A percentile compares a stretch with the other conserved stretches of the same genome.
Evolutionary conservation across 2,113 vertebrate species (phyloP).

Genomic region (Dipodomys ordii): DNA sequence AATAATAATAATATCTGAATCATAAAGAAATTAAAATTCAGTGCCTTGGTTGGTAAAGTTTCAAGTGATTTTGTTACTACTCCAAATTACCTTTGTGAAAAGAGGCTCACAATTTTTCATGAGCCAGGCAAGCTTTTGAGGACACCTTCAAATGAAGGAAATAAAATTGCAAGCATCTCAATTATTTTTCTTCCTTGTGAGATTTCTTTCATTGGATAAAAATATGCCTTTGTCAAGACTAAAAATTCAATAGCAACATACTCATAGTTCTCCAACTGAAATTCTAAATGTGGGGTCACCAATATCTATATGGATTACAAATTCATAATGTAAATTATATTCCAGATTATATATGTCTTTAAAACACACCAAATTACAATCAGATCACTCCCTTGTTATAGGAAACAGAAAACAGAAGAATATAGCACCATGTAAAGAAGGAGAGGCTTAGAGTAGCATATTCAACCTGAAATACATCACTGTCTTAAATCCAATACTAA

Average conservation of each 20-base stretch:
- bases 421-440: too few species aligned
- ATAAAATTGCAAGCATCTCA: background rate
- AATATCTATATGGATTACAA: background rate
- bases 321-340: background rate
- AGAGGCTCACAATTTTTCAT: background rate
- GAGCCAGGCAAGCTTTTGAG: background rate
- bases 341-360: background rate
- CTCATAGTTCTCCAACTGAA: background rate
- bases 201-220: background rate
- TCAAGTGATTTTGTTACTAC: background rate
- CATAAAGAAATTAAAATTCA: background rate
- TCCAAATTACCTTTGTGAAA: background rate
- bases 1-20: background rate
- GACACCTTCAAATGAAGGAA: conserved; percentile 5
- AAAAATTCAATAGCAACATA: background rate
- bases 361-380: background rate
- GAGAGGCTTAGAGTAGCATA: background rate
- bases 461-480: background rate
- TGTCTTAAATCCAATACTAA: background rate
- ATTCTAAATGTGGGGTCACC: background rate
- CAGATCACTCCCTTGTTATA: background rate
- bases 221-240: background rate
- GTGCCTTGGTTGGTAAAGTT: background rate
- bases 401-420: background rate
- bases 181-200: background rate